Conservation (phyloP, 2,797 vertebrate species). For the Otolemur crassicaudatus region DNA sequence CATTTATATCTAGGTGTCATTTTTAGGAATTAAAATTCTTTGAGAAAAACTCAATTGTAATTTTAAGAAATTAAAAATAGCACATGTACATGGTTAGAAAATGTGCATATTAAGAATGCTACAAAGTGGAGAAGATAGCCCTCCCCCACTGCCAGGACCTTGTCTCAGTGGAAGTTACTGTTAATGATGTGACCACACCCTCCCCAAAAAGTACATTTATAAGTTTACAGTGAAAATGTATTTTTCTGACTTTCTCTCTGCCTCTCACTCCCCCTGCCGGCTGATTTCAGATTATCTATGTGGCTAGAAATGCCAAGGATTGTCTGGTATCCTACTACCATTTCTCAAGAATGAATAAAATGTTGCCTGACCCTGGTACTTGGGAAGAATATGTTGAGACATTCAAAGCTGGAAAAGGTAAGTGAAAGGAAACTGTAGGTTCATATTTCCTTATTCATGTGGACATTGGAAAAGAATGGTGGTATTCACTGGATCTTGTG, state of each 20-base stretch:
- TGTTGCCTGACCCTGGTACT: constrained; percentile 92
- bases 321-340: constrained; percentile 95
- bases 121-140: neutral
- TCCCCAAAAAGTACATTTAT: too few species aligned
- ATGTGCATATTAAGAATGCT: neutral
- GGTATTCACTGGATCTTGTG: neutral
- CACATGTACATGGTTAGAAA: neutral
- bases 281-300: constrained; percentile 91
- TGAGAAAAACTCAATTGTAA: neutral
- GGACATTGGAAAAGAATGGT: neutral
- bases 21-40: constrained; percentile 53
- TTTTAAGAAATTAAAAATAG: neutral
- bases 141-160: neutral
- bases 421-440: constrained; percentile 19
- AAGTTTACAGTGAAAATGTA: too few species aligned
- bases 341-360: constrained; percentile 93
- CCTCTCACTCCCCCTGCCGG: neutral
- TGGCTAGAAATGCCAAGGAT: constrained; percentile 96
- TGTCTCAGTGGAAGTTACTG: neutral
- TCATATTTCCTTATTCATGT: neutral
- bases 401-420: constrained; percentile 92
- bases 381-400: constrained; percentile 92
- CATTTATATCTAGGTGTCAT: constrained; percentile 1
- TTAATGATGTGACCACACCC: too few species aligned
- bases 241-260: constrained; percentile 11